A percentile compares a stretch with the other conserved stretches of the same genome.
Conservation (phyloP, 1,140 invertebrate genomes). For the Drosophila virilis region DNA sequence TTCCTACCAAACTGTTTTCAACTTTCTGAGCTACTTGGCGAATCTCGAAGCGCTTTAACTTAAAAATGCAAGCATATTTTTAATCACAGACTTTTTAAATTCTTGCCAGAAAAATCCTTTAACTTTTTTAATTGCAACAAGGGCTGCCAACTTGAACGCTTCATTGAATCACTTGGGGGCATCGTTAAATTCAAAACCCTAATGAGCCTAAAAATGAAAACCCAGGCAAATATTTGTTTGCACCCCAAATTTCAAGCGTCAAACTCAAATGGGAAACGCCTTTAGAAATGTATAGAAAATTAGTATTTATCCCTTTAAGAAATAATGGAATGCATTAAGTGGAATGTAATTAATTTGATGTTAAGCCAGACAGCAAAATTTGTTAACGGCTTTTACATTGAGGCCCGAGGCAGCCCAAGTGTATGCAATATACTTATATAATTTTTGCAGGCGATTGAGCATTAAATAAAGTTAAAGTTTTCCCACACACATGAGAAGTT, state of each 20-base stretch:
- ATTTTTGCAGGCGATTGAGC: constrained; percentile 30
- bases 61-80: too few species aligned
- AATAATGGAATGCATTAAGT: constrained; percentile 31
- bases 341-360: constrained; percentile 39
- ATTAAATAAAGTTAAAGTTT: constrained; percentile 39
- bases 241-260: constrained; percentile 21
- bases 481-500: constrained; percentile 5
- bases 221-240: constrained; percentile 40
- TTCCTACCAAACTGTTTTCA: too few species aligned
- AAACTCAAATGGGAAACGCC: constrained; percentile 22
- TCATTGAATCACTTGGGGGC: constrained; percentile 10
- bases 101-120: not conserved
- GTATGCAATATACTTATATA: constrained; percentile 17
- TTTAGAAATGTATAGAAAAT: constrained; percentile 22
- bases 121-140: constrained; percentile 22
- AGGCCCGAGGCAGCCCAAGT: constrained; percentile 3
- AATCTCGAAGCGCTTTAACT: too few species aligned
- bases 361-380: constrained; percentile 4
- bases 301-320: constrained; percentile 26
- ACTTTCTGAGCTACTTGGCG: too few species aligned
- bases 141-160: constrained; percentile 11
- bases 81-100: not conserved
- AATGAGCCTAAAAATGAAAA: constrained; percentile 34
- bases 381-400: not conserved
- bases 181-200: constrained; percentile 10